Evolutionary conservation across 2,113 vertebrate genomes (phyloP), one percentile per base, ranked within the genome.

Genomic region (Erinaceus europaeus): DNA sequence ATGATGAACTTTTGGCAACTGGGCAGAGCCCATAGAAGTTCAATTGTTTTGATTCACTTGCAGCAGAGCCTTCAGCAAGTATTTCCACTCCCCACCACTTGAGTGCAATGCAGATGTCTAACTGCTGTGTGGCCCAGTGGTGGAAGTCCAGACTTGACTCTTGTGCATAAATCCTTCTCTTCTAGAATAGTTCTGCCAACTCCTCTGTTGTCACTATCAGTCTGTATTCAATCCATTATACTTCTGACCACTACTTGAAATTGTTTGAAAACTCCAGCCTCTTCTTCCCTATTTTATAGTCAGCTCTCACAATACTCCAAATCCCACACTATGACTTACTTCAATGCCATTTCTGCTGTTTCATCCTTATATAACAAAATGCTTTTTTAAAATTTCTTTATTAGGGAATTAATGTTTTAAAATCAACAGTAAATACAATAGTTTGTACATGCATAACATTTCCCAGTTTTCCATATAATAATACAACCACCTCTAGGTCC

Each of bases 291-390:
- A 9, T 59, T 85, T 82, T 59, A 20, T 36, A 88, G 57, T 69
- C 52, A 86, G 57, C 27, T 76, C 15, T 53, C 1, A 23, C 67
- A 53, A 78, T 71, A 81, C 29, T 12, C 46, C 76, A 42, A 72
- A 59, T 57, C 20, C 38, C 10, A 20, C 61, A 57, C 29, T 73
- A 2, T 76, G 62, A 21, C 34, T 90, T 62, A 55, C 25, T 79
- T 86, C 32, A 36, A 5, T 81, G 38, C 67, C 55, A 91, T 90
- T 93, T 67, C 72, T 92, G 62, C 38, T 65, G 38, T 61, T 13
- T 83, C 76, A 92, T 86, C 57, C 9, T 44, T 65, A 12, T 55
- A 17, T 72, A 61, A 74, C 14, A 78, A 59, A 86, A 48, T 64
- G 62, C 62, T 88, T 89, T 84, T 29, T 73, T 88, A n/a, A n/a